Evolutionary conservation across 2,888 invertebrate genomes (phyloP).

Genomic region (Antitype chi): DNA sequence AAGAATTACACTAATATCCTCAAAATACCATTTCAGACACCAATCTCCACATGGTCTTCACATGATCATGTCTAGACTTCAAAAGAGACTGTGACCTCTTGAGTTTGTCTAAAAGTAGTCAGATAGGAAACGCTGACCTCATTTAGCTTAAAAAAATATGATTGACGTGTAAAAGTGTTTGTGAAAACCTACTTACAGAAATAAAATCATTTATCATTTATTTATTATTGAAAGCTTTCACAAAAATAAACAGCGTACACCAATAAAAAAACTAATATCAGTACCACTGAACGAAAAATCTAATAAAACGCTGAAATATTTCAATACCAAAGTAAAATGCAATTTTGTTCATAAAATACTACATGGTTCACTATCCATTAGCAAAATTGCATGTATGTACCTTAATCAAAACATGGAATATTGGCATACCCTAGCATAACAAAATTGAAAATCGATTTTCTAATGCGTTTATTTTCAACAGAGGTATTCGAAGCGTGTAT

Average conservation of each 20-base stretch:
- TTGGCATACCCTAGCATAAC: conserved; percentile 16
- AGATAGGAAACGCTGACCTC: too few species aligned
- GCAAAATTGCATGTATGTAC: conserved; percentile 43
- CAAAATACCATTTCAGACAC: too few species aligned
- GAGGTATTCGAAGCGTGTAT: conserved; percentile 6
- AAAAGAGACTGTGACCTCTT: too few species aligned
- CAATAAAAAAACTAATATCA: conserved; percentile 28
- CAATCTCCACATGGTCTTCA: too few species aligned
- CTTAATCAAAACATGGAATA: conserved; percentile 26
- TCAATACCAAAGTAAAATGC: conserved; percentile 39
- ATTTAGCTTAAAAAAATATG: too few species aligned
- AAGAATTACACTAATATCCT: not conserved
- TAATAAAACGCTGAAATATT: conserved; percentile 52
- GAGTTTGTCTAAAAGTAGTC: too few species aligned
- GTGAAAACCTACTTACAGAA: too few species aligned
- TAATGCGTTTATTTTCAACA: conserved; percentile 24
- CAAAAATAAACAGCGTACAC: conserved; percentile 11
- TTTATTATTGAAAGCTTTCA: conserved; percentile 22
- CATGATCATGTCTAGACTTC: too few species aligned
- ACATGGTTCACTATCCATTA: conserved; percentile 33
- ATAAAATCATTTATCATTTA: too few species aligned
- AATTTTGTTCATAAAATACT: conserved; percentile 43
- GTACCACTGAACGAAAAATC: conserved; percentile 26
- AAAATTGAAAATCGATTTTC: conserved; percentile 35
- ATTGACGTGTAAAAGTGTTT: too few species aligned